Base-by-base conservation (phyloP, 1,140 invertebrate species). In the Euura saliciscinereae region DNA sequence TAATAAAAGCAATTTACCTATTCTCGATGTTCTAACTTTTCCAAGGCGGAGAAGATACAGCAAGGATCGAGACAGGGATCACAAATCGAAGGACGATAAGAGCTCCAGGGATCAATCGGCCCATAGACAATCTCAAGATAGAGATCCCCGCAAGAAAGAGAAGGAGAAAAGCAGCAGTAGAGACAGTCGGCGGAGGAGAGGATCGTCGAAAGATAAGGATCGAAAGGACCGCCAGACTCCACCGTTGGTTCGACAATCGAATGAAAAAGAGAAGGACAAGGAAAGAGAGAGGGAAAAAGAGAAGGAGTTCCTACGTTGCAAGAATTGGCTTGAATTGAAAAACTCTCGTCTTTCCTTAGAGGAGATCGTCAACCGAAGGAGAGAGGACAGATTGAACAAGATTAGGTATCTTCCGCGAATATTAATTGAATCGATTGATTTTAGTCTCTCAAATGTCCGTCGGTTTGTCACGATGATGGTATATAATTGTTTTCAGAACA, bases 291-390 rank as follows among this genome's bases (percentile, higher is more conserved):
- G 71, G 68, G 79, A 77, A 28, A 80, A 78, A 71, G 83, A 82
- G 69, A 85, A 75, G 51, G 72, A 80, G 28, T 77, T 80, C 45
- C 66, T 73, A 2, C 81, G 78, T 71, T 82, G 77, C 70, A 74
- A 66, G 3, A 80, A 75, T n/a, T 87, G 85, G 85, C 70, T 71
- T 43, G 81, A 84, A 75, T 75, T 86, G 44, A 78, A 80, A 69
- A 84, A 80, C 71, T 77, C 75, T 70, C 77, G 78, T 68, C 77
- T 82, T 70, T 78, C 78, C 4, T n/a, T 79, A 1, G 78, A 85
- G 5, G 85, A 85, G 68, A 74, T 82, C 2, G 74, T 76, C 76
- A 80, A 43, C 67, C 79, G 46, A 82, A 71, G 71, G 77, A 80
- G 68, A 59, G 59, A n/a, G 13, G 81, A 82, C n/a, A 78, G 79